A percentile compares a stretch with the other conserved stretches of the same genome.
Conservation (phyloP, 92 coral and sea anemone genomes). For the Phenganax stokvisi region DNA sequence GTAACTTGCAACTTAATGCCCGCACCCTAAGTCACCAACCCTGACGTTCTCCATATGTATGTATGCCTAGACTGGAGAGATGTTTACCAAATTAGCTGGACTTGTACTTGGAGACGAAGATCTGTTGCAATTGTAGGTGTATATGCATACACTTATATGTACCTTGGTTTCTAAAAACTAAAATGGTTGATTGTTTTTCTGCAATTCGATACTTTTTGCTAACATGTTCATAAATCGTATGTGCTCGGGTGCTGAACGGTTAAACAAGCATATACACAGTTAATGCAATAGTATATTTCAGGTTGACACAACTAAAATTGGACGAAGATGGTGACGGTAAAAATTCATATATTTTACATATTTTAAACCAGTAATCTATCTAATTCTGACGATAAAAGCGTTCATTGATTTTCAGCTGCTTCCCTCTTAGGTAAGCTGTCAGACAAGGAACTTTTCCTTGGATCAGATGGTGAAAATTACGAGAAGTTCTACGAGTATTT, state of each 20-base stretch:
- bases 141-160: neutral
- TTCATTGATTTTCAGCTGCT: too few species aligned
- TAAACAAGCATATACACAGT: neutral
- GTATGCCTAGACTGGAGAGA: conserved; percentile 6
- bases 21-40: too few species aligned
- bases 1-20: too few species aligned
- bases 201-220: neutral
- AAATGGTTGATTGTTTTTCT: neutral
- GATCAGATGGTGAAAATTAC: conserved; percentile 6
- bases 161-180: too few species aligned
- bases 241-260: too few species aligned
- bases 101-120: conserved; percentile 53
- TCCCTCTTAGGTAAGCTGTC: conserved; percentile 1
- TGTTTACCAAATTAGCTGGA: neutral
- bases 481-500: conserved; percentile 26
- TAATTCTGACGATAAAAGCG: neutral
- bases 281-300: conserved; percentile 4
- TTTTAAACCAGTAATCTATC: neutral
- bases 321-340: conserved; percentile 29
- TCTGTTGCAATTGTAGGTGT: conserved; percentile 66
- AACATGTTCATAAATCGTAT: too few species aligned
- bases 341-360: neutral
- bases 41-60: neutral
- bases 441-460: neutral
- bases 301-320: neutral